Conservation (phyloP, 2,113 vertebrate genomes). For the Saimiri boliviensis region DNA sequence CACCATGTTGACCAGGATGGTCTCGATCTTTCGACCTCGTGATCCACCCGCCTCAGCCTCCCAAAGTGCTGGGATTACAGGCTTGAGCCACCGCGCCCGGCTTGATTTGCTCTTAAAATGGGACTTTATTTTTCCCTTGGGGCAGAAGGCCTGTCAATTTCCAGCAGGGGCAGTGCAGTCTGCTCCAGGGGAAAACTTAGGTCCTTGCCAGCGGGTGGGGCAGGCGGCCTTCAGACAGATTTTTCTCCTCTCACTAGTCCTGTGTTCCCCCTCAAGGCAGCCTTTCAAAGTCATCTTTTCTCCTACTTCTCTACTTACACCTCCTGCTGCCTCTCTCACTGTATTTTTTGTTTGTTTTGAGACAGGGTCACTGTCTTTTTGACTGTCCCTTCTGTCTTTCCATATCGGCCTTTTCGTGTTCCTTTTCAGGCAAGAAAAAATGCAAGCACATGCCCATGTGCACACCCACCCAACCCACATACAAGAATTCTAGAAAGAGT, state of each 20-base stretch:
- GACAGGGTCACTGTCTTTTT: not conserved
- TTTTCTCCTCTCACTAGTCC: not conserved
- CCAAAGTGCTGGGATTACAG: no score
- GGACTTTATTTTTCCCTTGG: not conserved
- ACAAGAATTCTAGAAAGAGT: not conserved
- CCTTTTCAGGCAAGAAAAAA: not conserved
- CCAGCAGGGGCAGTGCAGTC: not conserved
- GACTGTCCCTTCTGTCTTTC: not conserved
- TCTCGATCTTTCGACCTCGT: no score
- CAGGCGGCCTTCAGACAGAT: not conserved
- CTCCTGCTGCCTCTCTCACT: not conserved
- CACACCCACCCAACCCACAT: no score
- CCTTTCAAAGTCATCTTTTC: not conserved
- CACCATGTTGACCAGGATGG: no score
- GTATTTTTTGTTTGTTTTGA: not conserved
- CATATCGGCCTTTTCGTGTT: not conserved
- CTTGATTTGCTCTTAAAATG: not conserved
- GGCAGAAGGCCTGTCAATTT: not conserved
- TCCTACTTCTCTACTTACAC: not conserved
- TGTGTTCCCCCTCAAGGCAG: not conserved
- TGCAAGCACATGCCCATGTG: not conserved
- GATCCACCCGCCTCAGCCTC: no score
- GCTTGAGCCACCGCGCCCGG: no score
- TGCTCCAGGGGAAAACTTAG: not conserved
- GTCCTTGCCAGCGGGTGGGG: fast-evolving